Base-by-base conservation (phyloP, 2,888 invertebrate species). In the Tiphia femorata region DNA sequence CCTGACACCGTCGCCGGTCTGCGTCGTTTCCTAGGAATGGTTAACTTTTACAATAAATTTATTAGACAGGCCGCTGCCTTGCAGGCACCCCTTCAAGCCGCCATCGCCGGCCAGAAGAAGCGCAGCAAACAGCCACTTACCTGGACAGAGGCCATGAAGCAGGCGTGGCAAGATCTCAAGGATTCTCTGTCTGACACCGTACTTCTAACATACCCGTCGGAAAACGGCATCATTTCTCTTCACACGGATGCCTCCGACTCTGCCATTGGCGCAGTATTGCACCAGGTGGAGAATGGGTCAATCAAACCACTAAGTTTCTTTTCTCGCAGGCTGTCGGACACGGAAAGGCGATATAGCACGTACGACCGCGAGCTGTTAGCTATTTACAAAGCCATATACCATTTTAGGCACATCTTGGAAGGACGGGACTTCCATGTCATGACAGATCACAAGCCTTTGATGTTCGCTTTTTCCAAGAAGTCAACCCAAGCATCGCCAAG, bases 21-120 rank as follows among this genome's bases (percentile, higher is more conserved):
- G 19, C 47, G 65, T 3, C 38, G 67, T 12, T 71, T 73, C 17
- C 40, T 73, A 1, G 73, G 72, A 3, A 60, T 66, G 23, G 10
- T 67, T 1, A 46, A 50, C 12, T 56, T 35, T 8, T 56, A 56
- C 20, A 14, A 47, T 1, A 33, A 35, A n/a, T 71, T 52, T 37
- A 56, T 69, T 12, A 29, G 7, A 7, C 29, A 29, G 12, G 29
- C 29, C 10, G 29, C 29, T 12, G n/a, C 3, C 10, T n/a, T 3
- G 7, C 29, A 29, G 7, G 7, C 29, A 3, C 10, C 29, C 2
- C 48, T 33, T 14, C 41, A 21, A 1, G 52, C 29, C 7, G 25
- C 42, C 12, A 25, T 30, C 20, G 33, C 16, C 1, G 47, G 30
- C 1, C 14, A 44, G 1, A 50, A 50, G 21, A 64, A 57, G 21